A percentile compares a stretch with the other conserved stretches of the same genome.
Evolutionary conservation across 2,888 invertebrate genomes (phyloP).

Genomic region (Mesorhabditis sp.): DNA sequence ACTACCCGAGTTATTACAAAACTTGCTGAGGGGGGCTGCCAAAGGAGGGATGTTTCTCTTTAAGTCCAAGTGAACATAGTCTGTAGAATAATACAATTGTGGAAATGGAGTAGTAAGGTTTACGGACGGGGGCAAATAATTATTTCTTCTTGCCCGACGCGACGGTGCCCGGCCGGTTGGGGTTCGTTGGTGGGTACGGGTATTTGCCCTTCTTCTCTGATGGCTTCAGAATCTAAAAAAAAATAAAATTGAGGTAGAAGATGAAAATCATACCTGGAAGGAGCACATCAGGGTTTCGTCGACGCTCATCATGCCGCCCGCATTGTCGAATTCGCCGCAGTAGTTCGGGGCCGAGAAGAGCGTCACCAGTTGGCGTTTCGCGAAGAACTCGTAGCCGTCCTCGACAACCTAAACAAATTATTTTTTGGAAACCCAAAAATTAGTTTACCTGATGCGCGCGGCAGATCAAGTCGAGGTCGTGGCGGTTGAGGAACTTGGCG

Average conservation of each 20-base stretch:
- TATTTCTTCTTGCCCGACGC: no score
- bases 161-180: constrained; percentile 44
- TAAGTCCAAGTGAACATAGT: no score
- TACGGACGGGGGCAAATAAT: no score
- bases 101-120: no score
- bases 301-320: constrained; percentile 69
- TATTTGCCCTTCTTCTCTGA: constrained; percentile 41
- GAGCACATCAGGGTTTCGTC: constrained; percentile 99
- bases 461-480: constrained; percentile 98
- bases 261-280: constrained; percentile 68
- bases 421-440: not conserved
- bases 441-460: constrained; percentile 84
- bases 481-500: constrained; percentile 96
- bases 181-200: constrained; percentile 60
- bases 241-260: not conserved
- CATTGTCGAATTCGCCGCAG: constrained; percentile 73
- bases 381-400: constrained; percentile 88
- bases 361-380: constrained; percentile 86
- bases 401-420: constrained; percentile 75
- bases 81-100: no score
- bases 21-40: no score
- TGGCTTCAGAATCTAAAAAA: constrained; percentile 4
- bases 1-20: no score
- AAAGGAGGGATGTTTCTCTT: no score
- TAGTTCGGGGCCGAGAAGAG: constrained; percentile 86